These are phyloP conservation scores for Ammodytes marinus DNA, from an alignment of 2,113 vertebrate species.

Conservation along the genomic window DNA sequence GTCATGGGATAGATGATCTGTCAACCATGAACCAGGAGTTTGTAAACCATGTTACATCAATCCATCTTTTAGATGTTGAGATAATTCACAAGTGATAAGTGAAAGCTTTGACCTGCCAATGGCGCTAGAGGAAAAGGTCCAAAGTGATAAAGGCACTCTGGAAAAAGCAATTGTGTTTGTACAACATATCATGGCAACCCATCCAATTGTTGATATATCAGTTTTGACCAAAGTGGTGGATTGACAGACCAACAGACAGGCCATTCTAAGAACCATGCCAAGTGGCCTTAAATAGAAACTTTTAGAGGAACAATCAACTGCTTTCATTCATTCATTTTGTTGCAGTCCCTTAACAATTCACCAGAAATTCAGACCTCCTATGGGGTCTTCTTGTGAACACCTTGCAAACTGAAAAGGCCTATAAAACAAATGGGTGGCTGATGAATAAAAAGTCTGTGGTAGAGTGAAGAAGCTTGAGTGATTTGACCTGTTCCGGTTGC, in stretches of 20 bases:
- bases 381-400: neutral
- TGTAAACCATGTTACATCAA: neutral
- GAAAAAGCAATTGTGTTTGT: neutral
- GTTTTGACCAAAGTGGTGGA: neutral
- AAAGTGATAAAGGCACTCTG: neutral
- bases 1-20: neutral
- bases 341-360: neutral
- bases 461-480: constrained; percentile 3
- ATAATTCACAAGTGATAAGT: neutral
- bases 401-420: constrained; percentile 9
- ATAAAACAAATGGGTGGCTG: neutral
- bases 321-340: neutral
- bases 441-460: constrained; percentile 22
- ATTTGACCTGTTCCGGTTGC: constrained; percentile 49
- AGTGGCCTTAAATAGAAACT: neutral
- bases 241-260: neutral
- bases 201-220: constrained; percentile 8
- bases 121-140: neutral
- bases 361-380: neutral
- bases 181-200: neutral
- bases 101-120: neutral
- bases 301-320: neutral
- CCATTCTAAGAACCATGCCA: neutral
- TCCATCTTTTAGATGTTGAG: neutral
- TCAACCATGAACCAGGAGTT: neutral